Conservation (phyloP, 2,797 vertebrate genomes). For the Dicrostonyx torquatus region DNA sequence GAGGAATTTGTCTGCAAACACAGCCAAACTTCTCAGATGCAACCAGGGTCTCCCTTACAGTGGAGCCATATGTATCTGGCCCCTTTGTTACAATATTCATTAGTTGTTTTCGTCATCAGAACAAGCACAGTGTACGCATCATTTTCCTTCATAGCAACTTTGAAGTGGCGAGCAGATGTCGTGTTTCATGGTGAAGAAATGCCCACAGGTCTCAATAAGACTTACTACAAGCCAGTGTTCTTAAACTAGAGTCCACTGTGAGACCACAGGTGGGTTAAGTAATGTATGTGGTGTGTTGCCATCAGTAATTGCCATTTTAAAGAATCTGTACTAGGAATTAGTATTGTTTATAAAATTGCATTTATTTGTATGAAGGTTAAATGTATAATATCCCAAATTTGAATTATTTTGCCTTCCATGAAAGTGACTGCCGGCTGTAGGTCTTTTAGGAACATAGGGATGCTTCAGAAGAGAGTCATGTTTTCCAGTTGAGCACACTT, state of each 20-base stretch:
- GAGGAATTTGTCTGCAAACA: background rate
- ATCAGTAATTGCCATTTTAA: background rate
- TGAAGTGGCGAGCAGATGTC: background rate
- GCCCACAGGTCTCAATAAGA: background rate
- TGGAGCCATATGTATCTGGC: background rate
- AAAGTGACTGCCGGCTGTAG: background rate
- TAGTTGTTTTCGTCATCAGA: background rate
- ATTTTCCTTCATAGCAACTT: background rate
- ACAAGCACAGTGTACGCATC: background rate
- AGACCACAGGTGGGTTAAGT: background rate
- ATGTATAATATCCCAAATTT: background rate
- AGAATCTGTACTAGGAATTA: background rate
- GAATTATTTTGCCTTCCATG: background rate
- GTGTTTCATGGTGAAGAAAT: background rate
- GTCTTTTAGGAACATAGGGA: background rate
- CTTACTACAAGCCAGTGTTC: background rate
- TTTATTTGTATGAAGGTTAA: background rate
- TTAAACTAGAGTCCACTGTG: background rate
- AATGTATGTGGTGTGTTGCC: background rate
- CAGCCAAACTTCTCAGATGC: background rate
- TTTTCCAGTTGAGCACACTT: conserved; percentile 12
- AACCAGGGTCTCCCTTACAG: background rate
- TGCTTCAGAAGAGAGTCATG: background rate
- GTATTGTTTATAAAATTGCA: background rate
- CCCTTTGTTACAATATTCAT: background rate